These are phyloP conservation scores for Aphaenogaster rudis DNA, from an alignment of 1,140 invertebrate species.

Conservation along the genomic window DNA sequence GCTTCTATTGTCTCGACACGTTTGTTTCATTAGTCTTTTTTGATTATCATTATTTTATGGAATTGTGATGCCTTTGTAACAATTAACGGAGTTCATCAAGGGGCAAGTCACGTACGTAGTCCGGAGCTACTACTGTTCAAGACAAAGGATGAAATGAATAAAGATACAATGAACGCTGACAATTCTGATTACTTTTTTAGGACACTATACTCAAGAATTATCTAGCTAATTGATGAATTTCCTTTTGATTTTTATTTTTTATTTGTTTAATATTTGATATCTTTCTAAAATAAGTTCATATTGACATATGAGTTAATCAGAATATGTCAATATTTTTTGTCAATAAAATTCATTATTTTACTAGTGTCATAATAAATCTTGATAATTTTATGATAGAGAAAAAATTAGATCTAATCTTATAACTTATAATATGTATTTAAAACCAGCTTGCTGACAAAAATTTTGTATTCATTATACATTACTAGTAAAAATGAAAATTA, in stretches of 20 bases:
- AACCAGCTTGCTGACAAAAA: background rate
- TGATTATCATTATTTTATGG: slow-evolving; percentile 30
- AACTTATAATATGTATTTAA: background rate
- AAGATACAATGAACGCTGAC: slow-evolving; percentile 3
- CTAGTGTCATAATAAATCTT: background rate
- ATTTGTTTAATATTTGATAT: background rate
- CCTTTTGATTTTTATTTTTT: background rate
- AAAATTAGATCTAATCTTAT: background rate
- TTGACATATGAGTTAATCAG: background rate
- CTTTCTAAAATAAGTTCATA: background rate
- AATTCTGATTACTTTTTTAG: slow-evolving; percentile 16
- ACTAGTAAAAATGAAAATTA: background rate
- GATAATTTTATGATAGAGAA: background rate
- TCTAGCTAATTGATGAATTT: slow-evolving; percentile 5
- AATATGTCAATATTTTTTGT: slow-evolving; percentile 4
- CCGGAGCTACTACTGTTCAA: background rate
- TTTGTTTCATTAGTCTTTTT: slow-evolving; percentile 14
- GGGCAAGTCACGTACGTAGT: slow-evolving; percentile 39
- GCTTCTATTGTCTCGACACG: background rate
- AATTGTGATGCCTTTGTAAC: slow-evolving; percentile 36
- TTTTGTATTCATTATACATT: background rate
- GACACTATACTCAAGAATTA: slow-evolving; percentile 4
- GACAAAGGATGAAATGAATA: slow-evolving; percentile 32
- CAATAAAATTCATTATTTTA: background rate
- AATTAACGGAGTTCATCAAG: slow-evolving; percentile 29